Evolutionary conservation across 2,113 vertebrate species (phyloP).

Genomic region (Salvator merianae): DNA sequence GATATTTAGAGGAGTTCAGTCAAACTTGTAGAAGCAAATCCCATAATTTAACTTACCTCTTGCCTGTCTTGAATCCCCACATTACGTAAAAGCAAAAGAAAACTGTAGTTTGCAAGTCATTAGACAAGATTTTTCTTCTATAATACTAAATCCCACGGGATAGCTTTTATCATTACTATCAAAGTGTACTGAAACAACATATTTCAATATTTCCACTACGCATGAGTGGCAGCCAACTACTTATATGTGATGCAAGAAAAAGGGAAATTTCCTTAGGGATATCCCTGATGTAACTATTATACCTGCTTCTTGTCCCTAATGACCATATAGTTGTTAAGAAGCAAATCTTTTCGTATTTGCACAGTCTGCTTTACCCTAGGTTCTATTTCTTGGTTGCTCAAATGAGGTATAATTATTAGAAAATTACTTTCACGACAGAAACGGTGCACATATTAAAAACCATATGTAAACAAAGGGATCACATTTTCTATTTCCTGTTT

Average conservation of each 20-base stretch:
- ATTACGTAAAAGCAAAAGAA: no score
- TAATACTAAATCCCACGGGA: background rate
- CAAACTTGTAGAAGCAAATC: no score
- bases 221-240: background rate
- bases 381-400: background rate
- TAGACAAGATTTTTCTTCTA: no score
- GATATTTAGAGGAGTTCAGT: no score
- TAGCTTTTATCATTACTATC: background rate
- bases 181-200: background rate
- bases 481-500: background rate
- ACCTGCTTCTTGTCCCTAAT: background rate
- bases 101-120: no score
- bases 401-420: background rate
- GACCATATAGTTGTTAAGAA: background rate
- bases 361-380: background rate
- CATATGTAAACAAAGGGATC: background rate
- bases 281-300: no score
- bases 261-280: background rate
- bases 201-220: background rate
- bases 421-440: background rate
- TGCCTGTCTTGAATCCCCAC: background rate
- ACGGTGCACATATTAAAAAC: background rate
- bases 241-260: background rate
- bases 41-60: background rate
- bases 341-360: background rate